Conservation (phyloP, 1,140 invertebrate genomes). For the Vanessa atalanta region DNA sequence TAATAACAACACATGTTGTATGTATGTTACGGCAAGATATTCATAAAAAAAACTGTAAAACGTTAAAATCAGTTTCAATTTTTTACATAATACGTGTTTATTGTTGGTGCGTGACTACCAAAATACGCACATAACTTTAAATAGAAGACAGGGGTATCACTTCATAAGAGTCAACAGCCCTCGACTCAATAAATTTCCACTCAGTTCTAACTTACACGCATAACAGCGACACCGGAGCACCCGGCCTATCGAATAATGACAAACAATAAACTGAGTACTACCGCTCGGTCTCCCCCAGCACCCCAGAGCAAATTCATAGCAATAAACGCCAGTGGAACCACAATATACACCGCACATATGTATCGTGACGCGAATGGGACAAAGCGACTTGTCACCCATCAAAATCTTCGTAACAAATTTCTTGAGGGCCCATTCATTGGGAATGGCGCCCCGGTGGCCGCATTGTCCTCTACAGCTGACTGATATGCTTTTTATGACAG, state of each 20-base stretch:
- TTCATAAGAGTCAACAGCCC: slow-evolving; percentile 36
- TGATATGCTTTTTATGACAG: slow-evolving; percentile 61
- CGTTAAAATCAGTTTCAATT: background rate
- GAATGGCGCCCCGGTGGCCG: slow-evolving; percentile 51
- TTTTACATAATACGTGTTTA: background rate
- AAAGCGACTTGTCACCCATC: slow-evolving; percentile 61
- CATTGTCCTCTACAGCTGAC: slow-evolving; percentile 63
- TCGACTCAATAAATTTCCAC: slow-evolving; percentile 49
- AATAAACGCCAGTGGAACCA: slow-evolving; percentile 51
- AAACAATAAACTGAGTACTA: slow-evolving; percentile 52
- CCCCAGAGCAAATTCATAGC: slow-evolving; percentile 64
- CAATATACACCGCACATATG: slow-evolving; percentile 49
- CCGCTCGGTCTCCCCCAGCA: slow-evolving; percentile 50
- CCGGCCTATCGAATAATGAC: slow-evolving; percentile 54
- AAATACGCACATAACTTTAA: slow-evolving; percentile 36
- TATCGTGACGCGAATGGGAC: slow-evolving; percentile 42
- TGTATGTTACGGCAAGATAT: background rate
- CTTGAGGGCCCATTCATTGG: slow-evolving; percentile 66
- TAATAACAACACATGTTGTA: background rate
- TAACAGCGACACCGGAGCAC: slow-evolving; percentile 44
- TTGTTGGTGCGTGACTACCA: background rate
- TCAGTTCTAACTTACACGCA: slow-evolving; percentile 45
- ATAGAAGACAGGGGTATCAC: slow-evolving; percentile 33
- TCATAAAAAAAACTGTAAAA: background rate
- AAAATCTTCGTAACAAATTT: slow-evolving; percentile 72